Evolutionary conservation across 1,140 invertebrate species (phyloP), one percentile per base, ranked within the genome.

Genomic region (Tribolium castaneum): DNA sequence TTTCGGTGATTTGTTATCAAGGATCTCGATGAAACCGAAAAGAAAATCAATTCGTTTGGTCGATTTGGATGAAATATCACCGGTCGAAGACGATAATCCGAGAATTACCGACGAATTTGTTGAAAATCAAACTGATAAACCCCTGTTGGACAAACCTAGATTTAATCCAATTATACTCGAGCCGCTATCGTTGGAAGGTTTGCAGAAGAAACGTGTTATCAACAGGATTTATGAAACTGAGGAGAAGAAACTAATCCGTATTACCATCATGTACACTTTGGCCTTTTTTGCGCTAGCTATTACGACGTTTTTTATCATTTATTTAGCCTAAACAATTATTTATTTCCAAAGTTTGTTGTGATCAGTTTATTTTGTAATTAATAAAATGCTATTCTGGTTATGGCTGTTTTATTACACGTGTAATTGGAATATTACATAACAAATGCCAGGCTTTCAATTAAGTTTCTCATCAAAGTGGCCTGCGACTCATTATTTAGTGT

Each of bases 251-350:
- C 86, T 90, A 76, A 82, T 88, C 1, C 86, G 85, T 77, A 87
- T 90, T 74, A 85, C 88, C 34, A 88, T 89, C 56, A 86, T 85
- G 9, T 90, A 90, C 77, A 87, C 86, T 2, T 82, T 89, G 30
- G 87, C 87, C 6, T 90, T 90, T 78, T 86, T 90, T 78, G 80
- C 88, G 45, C 79, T 90, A 76, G 83, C 86, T 9, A 87, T 88
- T 56, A 85, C 89, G 71, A 89, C 89, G 9, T 89, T 90, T 87
- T 90, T 89, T 80, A 85, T 89, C 80, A 87, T 90, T 66, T 90
- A 89, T 80, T 89, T 89, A 81, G 83, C 84, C 19, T 87, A 83
- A 81, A 45, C 35, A 39, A 30, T 9, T 75, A 75, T 75, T 74
- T 75, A 75, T 70, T 75, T 45, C n/a, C 2, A 10, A 45, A 45